A percentile compares a stretch with the other conserved stretches of the same genome.
These are phyloP conservation scores for Setophaga kirtlandii DNA, from an alignment of 2,113 vertebrate species.

Conservation along the genomic window DNA sequence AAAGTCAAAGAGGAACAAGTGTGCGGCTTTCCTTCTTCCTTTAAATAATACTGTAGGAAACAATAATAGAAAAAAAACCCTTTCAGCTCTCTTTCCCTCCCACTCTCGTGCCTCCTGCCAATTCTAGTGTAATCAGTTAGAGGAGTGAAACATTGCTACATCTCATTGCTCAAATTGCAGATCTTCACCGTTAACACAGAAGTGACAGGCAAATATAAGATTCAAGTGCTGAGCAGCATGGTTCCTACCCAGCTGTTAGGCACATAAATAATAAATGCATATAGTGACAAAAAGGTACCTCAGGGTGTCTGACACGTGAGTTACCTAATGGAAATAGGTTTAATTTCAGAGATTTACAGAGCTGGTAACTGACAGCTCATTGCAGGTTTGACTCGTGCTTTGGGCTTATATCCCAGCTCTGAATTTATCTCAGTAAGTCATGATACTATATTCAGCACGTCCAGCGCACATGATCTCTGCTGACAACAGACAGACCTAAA, in stretches of 20 bases:
- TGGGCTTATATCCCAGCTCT: slow-evolving; percentile 55
- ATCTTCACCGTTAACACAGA: background rate
- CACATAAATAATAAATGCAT: slow-evolving; percentile 12
- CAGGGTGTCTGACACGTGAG: background rate
- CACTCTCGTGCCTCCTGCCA: slow-evolving; percentile 62
- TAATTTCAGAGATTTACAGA: background rate
- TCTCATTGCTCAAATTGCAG: slow-evolving; percentile 50
- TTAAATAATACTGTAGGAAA: slow-evolving; percentile 29
- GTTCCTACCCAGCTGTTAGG: slow-evolving; percentile 43
- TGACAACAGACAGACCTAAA: background rate
- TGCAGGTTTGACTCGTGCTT: background rate
- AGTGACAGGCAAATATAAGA: background rate
- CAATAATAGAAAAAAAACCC: background rate
- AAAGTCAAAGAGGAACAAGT: slow-evolving; percentile 34
- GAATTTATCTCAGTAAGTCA: slow-evolving; percentile 55
- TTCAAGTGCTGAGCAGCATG: background rate
- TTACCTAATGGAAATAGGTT: background rate
- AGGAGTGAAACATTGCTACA: slow-evolving; percentile 49
- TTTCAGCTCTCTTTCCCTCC: slow-evolving; percentile 53
- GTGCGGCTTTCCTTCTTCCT: slow-evolving; percentile 5
- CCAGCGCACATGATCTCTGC: slow-evolving; percentile 1
- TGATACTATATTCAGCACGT: slow-evolving; percentile 51
- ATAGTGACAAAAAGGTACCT: background rate
- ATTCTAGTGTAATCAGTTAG: slow-evolving; percentile 33
- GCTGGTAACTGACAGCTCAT: background rate